Percentiles rank a stretch among this genome's conserved stretches.
Evolutionary conservation across 2,888 invertebrate genomes (phyloP).

Genomic region (Microchrysa polita): DNA sequence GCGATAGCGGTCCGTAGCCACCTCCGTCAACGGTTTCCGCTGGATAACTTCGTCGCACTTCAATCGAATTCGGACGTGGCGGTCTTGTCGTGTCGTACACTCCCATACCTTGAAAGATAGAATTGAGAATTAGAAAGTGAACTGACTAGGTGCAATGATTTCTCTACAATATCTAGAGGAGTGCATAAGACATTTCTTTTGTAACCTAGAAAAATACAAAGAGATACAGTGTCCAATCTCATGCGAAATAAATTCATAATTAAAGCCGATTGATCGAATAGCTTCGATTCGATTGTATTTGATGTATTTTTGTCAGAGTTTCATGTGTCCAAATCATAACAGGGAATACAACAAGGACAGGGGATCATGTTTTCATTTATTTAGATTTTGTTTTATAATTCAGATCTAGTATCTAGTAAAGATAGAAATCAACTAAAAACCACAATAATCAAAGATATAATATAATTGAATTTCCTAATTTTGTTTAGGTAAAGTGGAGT

Average conservation of each 20-base stretch:
- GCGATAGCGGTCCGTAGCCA: slow-evolving; percentile 60
- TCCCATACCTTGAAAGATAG: slow-evolving; percentile 65
- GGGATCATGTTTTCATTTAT: not conserved
- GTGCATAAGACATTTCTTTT: slow-evolving; percentile 14
- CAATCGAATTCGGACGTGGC: slow-evolving; percentile 87
- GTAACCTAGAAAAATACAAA: slow-evolving; percentile 16
- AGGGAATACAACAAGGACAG: not conserved
- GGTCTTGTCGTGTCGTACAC: slow-evolving; percentile 73
- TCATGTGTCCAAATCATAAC: slow-evolving; percentile 26
- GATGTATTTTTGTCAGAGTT: slow-evolving; percentile 3
- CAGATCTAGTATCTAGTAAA: slow-evolving; percentile 4
- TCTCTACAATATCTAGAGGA: slow-evolving; percentile 16
- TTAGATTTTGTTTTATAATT: not conserved
- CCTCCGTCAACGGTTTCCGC: slow-evolving; percentile 62
- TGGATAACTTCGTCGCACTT: slow-evolving; percentile 68
- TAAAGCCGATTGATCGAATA: slow-evolving; percentile 23
- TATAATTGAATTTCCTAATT: too few relatives aligned
- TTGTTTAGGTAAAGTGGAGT: slow-evolving; percentile 1
- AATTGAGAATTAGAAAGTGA: not conserved
- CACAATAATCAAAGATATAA: too few relatives aligned
- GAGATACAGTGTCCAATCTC: slow-evolving; percentile 14
- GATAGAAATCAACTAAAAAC: not conserved
- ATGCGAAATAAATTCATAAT: slow-evolving; percentile 17
- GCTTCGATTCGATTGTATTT: not conserved
- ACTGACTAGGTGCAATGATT: not conserved